These are phyloP conservation scores for Pampus argenteus DNA, from an alignment of 2,797 vertebrate genomes.

Conservation along the genomic window DNA sequence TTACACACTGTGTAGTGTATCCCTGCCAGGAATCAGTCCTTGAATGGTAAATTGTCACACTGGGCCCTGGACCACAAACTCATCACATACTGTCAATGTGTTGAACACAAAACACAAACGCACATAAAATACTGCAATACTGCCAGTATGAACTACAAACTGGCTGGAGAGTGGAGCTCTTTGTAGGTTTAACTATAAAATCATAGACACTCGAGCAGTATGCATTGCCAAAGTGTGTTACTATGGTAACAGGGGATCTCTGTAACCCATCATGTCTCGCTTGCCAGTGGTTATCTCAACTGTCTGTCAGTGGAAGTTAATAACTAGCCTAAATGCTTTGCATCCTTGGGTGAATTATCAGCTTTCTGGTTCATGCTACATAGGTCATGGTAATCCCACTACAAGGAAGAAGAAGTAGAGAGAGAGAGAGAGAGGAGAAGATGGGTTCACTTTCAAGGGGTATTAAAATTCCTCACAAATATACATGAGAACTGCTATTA, in stretches of 20 bases:
- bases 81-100: conserved; percentile 69
- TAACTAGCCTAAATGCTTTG: conserved; percentile 84
- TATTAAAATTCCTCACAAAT: conserved; percentile 79
- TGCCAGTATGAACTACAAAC: conserved; percentile 7
- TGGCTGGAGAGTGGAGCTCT: background rate
- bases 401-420: conserved; percentile 29
- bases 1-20: conserved; percentile 18
- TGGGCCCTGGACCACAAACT: conserved; percentile 82
- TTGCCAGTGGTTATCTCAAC: conserved; percentile 75
- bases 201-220: conserved; percentile 23
- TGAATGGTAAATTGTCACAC: conserved; percentile 73
- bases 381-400: conserved; percentile 76
- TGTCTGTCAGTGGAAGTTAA: conserved; percentile 88
- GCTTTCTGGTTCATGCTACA: conserved; percentile 78
- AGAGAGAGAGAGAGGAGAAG: conserved; percentile 34
- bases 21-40: conserved; percentile 67
- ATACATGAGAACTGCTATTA: conserved; percentile 61
- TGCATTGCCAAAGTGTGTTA: conserved; percentile 60
- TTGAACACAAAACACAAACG: conserved; percentile 44
- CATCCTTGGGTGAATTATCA: conserved; percentile 80
- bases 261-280: conserved; percentile 44
- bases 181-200: conserved; percentile 28
- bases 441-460: conserved; percentile 72
- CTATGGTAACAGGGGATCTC: conserved; percentile 73
- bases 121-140: background rate